Percentiles rank a stretch among this genome's conserved stretches.
phyloP scores from a whole-genome alignment of 2,113 vertebrate species.

The Phrynosoma blainvillii region DNA sequence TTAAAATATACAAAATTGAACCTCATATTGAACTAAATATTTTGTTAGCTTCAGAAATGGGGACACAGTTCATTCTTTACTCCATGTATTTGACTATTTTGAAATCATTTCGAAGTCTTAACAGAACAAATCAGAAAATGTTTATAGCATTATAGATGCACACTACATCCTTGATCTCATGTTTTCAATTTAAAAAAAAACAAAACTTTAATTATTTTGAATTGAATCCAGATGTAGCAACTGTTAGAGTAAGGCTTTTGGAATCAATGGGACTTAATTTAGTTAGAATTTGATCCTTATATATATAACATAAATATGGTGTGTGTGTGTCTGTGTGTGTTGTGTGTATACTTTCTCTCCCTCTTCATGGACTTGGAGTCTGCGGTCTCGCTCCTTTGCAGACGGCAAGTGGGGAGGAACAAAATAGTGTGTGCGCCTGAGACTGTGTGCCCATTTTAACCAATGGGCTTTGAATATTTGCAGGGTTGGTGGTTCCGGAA shows the following conservation, averaged over 20 bases:
- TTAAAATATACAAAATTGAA: no score
- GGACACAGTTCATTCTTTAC: constrained; percentile 1
- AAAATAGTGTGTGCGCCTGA: no score
- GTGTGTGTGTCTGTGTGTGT: no score
- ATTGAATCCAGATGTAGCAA: neutral
- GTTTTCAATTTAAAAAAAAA: constrained; percentile 30
- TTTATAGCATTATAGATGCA: neutral
- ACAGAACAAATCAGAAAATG: neutral
- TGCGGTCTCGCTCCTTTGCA: no score
- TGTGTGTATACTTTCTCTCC: no score
- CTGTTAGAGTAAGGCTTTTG: neutral
- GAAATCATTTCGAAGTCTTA: neutral
- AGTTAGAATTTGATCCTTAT: neutral
- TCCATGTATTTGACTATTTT: neutral
- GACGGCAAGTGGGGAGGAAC: no score
- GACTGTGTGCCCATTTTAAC: no score
- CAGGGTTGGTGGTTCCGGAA: no score
- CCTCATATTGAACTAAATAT: neutral
- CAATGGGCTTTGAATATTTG: no score
- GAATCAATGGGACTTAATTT: neutral
- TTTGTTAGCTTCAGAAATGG: constrained; percentile 4
- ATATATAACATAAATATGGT: fast-evolving
- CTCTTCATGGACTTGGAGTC: no score
- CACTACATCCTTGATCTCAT: neutral
- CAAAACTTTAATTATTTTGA: neutral